A percentile compares a stretch with the other conserved stretches of the same genome.
Conservation (phyloP, 2,113 vertebrate species). For the Phaetusa simplex region DNA sequence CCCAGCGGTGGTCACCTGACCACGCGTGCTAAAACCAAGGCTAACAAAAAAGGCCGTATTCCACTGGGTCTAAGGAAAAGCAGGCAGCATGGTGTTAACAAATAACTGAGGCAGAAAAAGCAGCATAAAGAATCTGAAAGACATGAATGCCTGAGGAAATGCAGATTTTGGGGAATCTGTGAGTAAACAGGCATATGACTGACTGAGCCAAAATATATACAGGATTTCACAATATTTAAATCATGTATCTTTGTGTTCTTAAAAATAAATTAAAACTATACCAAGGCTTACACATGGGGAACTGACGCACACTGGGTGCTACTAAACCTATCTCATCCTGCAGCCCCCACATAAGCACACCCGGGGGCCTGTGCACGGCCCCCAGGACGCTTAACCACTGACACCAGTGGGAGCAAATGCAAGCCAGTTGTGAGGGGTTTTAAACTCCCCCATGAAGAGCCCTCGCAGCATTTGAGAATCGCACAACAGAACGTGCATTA, state of each 20-base stretch:
- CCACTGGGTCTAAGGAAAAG: neutral
- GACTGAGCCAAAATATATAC: constrained; percentile 67
- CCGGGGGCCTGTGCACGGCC: neutral
- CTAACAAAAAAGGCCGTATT: neutral
- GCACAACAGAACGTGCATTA: neutral
- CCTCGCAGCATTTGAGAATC: neutral
- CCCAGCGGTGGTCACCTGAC: neutral
- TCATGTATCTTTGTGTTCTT: constrained; percentile 70
- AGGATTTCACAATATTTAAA: constrained; percentile 72
- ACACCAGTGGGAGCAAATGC: neutral
- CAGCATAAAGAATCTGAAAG: constrained; percentile 61
- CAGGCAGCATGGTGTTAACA: constrained; percentile 45
- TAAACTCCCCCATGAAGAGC: neutral
- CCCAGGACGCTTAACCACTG: neutral
- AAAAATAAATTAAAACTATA: constrained; percentile 69
- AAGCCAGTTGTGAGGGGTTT: neutral
- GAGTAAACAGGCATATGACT: constrained; percentile 71
- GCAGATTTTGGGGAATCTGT: constrained; percentile 71
- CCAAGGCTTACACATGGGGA: constrained; percentile 40
- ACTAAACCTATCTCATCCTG: neutral
- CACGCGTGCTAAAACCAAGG: rapidly evolving
- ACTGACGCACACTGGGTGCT: neutral
- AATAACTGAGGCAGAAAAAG: constrained; percentile 61
- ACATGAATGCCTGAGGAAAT: constrained; percentile 68
- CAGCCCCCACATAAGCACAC: neutral